phyloP scores from a whole-genome alignment of 2,113 vertebrate species.

The Gadus chalcogrammus region DNA sequence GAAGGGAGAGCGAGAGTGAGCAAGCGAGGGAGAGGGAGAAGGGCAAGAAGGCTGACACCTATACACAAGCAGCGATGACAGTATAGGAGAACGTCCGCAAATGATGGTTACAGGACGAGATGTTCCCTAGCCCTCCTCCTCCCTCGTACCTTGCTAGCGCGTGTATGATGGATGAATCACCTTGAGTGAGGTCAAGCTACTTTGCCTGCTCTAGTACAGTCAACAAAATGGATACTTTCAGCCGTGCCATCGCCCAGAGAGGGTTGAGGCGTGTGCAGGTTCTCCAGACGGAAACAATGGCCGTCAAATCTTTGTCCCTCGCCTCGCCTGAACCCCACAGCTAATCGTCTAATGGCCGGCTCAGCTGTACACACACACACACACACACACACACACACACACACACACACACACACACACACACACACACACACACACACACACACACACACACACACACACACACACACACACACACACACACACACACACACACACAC shows the following conservation, averaged over 20 bases:
- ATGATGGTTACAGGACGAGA: constrained; percentile 45
- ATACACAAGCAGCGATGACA: constrained; percentile 20
- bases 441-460: too few species aligned
- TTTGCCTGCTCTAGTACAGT: constrained; percentile 24
- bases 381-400: too few species aligned
- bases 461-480: too few species aligned
- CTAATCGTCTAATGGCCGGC: constrained; percentile 28
- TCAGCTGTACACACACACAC: neutral
- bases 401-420: constrained; percentile 47
- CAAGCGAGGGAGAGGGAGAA: constrained; percentile 38
- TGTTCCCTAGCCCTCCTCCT: constrained; percentile 29
- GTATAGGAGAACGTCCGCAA: constrained; percentile 20
- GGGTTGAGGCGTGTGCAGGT: neutral
- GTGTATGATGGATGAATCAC: constrained; percentile 65
- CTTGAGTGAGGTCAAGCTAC: constrained; percentile 59
- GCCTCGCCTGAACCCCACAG: constrained; percentile 27
- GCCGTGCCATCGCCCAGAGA: neutral
- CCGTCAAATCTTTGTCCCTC: constrained; percentile 14
- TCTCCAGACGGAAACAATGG: constrained; percentile 2
- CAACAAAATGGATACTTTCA: constrained; percentile 21
- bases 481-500: constrained; percentile 47
- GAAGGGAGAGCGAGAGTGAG: neutral
- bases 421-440: constrained; percentile 27
- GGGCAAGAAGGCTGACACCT: constrained; percentile 53
- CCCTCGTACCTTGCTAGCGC: constrained; percentile 9